These are phyloP conservation scores for Clusia tigrina DNA, from an alignment of 2,888 invertebrate genomes.

Conservation along the genomic window DNA sequence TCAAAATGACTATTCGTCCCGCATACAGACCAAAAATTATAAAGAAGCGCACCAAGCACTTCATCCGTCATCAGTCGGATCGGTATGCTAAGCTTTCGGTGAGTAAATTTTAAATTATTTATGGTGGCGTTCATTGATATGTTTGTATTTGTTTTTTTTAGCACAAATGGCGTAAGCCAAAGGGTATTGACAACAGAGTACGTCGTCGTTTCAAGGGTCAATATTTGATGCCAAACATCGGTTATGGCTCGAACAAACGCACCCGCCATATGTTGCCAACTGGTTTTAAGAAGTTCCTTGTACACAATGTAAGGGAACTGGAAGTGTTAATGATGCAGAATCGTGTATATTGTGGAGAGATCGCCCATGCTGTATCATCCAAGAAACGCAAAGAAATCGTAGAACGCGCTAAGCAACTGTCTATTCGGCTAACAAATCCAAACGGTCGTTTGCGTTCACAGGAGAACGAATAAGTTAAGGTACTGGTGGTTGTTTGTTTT, in stretches of 20 bases:
- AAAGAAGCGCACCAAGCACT: constrained; percentile 98
- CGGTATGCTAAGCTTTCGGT: constrained; percentile 95
- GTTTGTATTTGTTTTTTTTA: constrained; percentile 53
- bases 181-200: constrained; percentile 99
- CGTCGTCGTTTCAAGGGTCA: constrained; percentile 99
- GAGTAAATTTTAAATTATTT: constrained; percentile 45
- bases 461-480: constrained; percentile 89
- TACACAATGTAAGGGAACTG: constrained; percentile 91
- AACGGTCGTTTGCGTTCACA: constrained; percentile 96
- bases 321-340: constrained; percentile 99
- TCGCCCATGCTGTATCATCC: constrained; percentile 97
- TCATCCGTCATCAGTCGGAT: constrained; percentile 98
- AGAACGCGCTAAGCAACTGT: constrained; percentile 94
- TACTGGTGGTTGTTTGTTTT: constrained; percentile 47
- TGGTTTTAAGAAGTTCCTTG: constrained; percentile 95
- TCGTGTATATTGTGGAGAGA: constrained; percentile 95
- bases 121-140: neutral
- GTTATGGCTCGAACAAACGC: constrained; percentile 95
- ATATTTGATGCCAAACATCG: constrained; percentile 98
- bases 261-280: constrained; percentile 97
- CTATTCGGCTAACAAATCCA: constrained; percentile 94
- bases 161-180: constrained; percentile 99
- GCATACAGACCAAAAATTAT: constrained; percentile 89
- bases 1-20: constrained; percentile 88
- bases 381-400: constrained; percentile 96